Evolutionary conservation across 2,888 invertebrate genomes (phyloP).

Genomic region (Craniophora ligustri): DNA sequence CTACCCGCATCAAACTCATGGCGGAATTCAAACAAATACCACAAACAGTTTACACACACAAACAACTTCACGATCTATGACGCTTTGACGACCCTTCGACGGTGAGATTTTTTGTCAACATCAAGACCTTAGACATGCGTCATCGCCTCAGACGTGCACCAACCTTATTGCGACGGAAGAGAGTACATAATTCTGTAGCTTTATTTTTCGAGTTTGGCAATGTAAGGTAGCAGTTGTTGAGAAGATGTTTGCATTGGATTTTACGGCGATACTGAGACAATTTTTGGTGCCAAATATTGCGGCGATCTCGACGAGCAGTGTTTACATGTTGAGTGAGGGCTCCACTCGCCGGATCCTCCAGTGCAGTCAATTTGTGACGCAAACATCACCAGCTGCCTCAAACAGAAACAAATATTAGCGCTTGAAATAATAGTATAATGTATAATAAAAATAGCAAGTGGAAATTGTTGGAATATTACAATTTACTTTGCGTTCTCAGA

Average conservation of each 20-base stretch:
- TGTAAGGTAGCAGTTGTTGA: constrained; percentile 46
- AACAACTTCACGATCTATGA: constrained; percentile 65
- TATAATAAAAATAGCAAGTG: constrained; percentile 6
- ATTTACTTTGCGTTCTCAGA: not conserved
- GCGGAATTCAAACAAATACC: constrained; percentile 62
- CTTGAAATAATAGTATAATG: constrained; percentile 15
- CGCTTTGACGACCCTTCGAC: constrained; percentile 60
- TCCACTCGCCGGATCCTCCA: constrained; percentile 15
- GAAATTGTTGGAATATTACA: not conserved
- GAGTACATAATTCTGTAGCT: constrained; percentile 26
- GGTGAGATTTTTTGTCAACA: constrained; percentile 63
- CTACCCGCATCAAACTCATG: constrained; percentile 51
- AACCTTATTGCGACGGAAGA: constrained; percentile 31
- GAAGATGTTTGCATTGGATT: constrained; percentile 69
- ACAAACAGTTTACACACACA: constrained; percentile 70
- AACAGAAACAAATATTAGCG: constrained; percentile 10
- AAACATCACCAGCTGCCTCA: constrained; percentile 26
- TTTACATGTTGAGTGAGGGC: constrained; percentile 49
- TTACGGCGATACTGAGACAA: constrained; percentile 66
- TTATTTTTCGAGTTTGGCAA: constrained; percentile 10
- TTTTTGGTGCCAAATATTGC: constrained; percentile 64
- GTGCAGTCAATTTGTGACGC: constrained; percentile 51
- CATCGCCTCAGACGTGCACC: not conserved
- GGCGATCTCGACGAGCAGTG: constrained; percentile 41
- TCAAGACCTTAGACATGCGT: constrained; percentile 23